Conservation (phyloP, 2,797 vertebrate genomes). For the Anniella stebbinsi region DNA sequence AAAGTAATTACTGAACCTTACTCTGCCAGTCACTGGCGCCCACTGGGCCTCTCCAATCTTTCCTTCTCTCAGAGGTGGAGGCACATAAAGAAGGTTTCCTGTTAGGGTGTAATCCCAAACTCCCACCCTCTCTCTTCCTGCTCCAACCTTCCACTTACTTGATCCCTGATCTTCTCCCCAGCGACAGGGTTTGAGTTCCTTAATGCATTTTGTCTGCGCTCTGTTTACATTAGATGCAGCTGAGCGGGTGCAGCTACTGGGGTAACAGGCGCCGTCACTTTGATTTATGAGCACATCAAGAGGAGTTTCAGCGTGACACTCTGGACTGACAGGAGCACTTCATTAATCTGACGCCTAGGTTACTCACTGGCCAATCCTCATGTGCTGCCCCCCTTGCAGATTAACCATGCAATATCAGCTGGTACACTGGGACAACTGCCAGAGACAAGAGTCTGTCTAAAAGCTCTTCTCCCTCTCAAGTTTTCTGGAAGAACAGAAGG, state of each 20-base stretch:
- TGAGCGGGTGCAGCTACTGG: constrained; percentile 90
- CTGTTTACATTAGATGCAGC: constrained; percentile 91
- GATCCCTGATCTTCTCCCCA: constrained; percentile 68
- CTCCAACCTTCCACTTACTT: constrained; percentile 7
- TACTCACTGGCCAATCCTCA: constrained; percentile 68
- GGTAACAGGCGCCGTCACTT: constrained; percentile 91
- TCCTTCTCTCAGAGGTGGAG: not conserved
- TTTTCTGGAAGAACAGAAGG: not conserved
- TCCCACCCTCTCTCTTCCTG: not conserved
- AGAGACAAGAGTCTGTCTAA: constrained; percentile 1
- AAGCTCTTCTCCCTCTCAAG: not conserved
- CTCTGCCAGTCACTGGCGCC: constrained; percentile 27
- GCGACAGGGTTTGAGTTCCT: constrained; percentile 84
- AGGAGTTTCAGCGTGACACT: constrained; percentile 91
- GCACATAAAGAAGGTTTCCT: not conserved
- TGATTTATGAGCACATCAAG: constrained; percentile 99
- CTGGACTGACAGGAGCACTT: constrained; percentile 90
- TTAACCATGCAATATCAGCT: constrained; percentile 33
- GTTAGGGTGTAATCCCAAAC: fast-evolving
- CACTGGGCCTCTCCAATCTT: constrained; percentile 24
- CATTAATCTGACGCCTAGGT: constrained; percentile 91
- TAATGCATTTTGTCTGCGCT: constrained; percentile 84
- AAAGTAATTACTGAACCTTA: constrained; percentile 34
- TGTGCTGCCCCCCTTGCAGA: not conserved
- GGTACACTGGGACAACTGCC: not conserved